Percentiles rank a stretch among this genome's conserved stretches.
Conservation (phyloP, 2,888 invertebrate genomes). For the Cephus pygmeus region DNA sequence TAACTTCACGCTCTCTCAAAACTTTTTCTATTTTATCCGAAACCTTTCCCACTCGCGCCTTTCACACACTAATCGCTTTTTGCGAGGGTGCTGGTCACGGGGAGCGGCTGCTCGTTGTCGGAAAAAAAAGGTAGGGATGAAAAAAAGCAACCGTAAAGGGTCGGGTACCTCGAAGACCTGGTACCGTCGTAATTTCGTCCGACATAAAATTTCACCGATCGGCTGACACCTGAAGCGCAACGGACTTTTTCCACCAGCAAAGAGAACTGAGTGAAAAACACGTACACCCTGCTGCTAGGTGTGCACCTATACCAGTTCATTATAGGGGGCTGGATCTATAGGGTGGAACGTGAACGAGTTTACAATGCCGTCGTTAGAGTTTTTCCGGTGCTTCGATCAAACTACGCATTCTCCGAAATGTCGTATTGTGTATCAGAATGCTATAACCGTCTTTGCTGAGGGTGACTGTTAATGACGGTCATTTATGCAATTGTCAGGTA, state of each 20-base stretch:
- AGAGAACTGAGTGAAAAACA: neutral
- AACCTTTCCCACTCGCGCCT: neutral
- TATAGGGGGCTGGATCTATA: neutral
- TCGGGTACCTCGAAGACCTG: neutral
- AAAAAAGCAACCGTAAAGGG: neutral
- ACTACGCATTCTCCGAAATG: neutral
- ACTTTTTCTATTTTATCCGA: conserved; percentile 2
- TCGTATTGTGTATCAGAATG: neutral
- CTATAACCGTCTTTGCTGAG: neutral
- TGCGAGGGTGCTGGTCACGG: neutral
- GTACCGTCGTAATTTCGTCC: neutral
- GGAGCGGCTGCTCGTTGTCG: neutral
- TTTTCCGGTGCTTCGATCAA: neutral
- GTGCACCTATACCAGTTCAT: neutral
- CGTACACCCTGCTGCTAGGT: neutral
- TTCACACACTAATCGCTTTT: conserved; percentile 3
- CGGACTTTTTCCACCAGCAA: neutral
- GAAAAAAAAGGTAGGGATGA: neutral
- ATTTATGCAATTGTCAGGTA: neutral
- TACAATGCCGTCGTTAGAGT: neutral
- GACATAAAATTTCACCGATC: neutral
- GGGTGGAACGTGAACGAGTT: neutral
- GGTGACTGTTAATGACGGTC: neutral
- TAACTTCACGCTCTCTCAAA: neutral
- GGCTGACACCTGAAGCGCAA: neutral